Percentiles rank a stretch among this genome's conserved stretches.
These are phyloP conservation scores for Holotrichia oblita DNA, from an alignment of 1,140 invertebrate species.

Conservation along the genomic window DNA sequence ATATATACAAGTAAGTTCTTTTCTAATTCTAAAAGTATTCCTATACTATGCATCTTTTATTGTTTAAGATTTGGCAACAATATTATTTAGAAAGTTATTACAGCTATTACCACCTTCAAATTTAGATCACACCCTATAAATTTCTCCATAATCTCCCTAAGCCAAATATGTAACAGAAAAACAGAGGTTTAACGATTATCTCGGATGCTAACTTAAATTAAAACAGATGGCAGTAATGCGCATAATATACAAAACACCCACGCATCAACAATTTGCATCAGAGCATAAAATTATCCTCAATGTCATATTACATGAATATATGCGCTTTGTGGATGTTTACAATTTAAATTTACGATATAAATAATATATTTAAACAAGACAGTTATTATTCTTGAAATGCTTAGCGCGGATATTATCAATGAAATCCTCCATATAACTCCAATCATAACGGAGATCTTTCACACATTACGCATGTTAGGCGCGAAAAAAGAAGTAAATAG, in stretches of 20 bases:
- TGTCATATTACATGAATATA: neutral
- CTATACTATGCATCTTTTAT: too few species aligned
- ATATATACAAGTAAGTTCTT: too few species aligned
- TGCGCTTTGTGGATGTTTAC: neutral
- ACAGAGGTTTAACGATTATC: neutral
- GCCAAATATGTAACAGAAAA: neutral
- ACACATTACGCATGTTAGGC: neutral
- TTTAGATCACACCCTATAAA: neutral
- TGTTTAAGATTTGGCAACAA: too few species aligned
- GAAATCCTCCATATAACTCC: neutral
- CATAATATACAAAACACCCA: neutral
- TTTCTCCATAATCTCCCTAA: neutral
- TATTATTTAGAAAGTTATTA: too few species aligned
- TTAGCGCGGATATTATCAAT: neutral
- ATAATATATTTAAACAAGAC: neutral
- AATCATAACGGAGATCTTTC: neutral
- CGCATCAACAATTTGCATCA: neutral
- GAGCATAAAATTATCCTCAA: constrained; percentile 15
- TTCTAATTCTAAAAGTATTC: too few species aligned
- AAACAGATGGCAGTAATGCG: neutral
- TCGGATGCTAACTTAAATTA: neutral
- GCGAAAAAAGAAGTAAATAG: neutral
- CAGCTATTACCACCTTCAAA: too few species aligned
- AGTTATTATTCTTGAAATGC: neutral
- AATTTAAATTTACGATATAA: neutral